Conservation (phyloP, 1,140 invertebrate species). For the Wasmannia auropunctata region DNA sequence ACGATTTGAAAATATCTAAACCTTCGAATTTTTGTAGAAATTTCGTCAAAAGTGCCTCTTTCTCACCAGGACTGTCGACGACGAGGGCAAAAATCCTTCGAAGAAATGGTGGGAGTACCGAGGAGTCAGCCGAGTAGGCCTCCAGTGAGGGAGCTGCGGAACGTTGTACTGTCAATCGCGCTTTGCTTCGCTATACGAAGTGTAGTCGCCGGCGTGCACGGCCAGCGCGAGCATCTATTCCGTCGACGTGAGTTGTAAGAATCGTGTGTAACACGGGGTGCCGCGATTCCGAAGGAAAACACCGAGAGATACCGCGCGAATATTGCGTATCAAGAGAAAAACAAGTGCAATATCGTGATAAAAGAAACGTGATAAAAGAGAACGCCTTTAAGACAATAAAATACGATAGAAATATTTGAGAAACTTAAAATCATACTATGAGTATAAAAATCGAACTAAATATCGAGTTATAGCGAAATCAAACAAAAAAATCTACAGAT, state of each 20-base stretch:
- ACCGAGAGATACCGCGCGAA: neutral
- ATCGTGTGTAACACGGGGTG: neutral
- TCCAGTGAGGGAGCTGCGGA: slow-evolving; percentile 54
- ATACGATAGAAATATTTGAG: neutral
- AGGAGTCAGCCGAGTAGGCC: slow-evolving; percentile 5
- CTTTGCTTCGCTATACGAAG: slow-evolving; percentile 37
- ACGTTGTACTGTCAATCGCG: slow-evolving; percentile 60
- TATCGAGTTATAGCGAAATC: slow-evolving; percentile 26
- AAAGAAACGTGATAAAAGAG: neutral
- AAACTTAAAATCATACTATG: neutral
- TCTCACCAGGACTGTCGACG: neutral
- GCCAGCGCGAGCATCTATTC: slow-evolving; percentile 55
- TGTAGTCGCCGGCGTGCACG: slow-evolving; percentile 67
- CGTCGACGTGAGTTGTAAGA: slow-evolving; percentile 60
- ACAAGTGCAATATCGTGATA: neutral
- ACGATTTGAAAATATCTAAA: neutral
- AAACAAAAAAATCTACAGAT: neutral
- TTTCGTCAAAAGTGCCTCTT: neutral
- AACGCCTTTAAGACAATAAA: neutral
- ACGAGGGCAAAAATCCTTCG: neutral
- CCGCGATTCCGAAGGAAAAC: neutral
- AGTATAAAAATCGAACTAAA: neutral
- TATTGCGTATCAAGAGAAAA: neutral
- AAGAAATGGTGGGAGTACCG: slow-evolving; percentile 55
- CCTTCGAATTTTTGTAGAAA: neutral